Percentiles rank a stretch among this genome's conserved stretches.
These are phyloP conservation scores for Drosophila seguyi DNA, from an alignment of 1,140 invertebrate genomes.

Conservation along the genomic window DNA sequence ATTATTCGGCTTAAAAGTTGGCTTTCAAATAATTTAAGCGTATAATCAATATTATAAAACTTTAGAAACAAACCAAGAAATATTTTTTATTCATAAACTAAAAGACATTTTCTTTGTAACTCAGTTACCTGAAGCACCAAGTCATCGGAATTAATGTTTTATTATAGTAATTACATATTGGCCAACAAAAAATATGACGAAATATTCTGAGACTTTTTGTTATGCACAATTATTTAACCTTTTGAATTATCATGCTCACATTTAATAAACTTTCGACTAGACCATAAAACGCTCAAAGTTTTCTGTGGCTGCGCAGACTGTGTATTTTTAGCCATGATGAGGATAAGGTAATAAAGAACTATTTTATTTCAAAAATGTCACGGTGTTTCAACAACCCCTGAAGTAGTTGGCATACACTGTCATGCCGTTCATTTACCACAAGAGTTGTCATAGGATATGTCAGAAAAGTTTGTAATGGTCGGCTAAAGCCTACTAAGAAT, in stretches of 20 bases:
- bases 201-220: background rate
- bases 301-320: background rate
- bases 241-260: slow-evolving; percentile 15
- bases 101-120: no score
- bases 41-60: background rate
- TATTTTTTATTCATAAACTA: background rate
- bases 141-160: background rate
- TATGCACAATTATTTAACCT: background rate
- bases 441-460: background rate
- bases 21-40: background rate
- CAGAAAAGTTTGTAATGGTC: background rate
- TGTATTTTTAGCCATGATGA: slow-evolving; percentile 2
- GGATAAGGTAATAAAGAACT: background rate
- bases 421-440: background rate
- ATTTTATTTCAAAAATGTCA: background rate
- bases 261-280: background rate
- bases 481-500: background rate
- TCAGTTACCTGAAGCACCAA: background rate
- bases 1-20: background rate
- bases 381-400: slow-evolving; percentile 2
- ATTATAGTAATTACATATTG: background rate
- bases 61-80: background rate
- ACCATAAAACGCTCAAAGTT: background rate
- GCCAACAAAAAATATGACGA: background rate
- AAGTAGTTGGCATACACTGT: background rate